These are phyloP conservation scores for Carlito syrichta DNA, from an alignment of 2,113 vertebrate genomes.

Conservation along the genomic window DNA sequence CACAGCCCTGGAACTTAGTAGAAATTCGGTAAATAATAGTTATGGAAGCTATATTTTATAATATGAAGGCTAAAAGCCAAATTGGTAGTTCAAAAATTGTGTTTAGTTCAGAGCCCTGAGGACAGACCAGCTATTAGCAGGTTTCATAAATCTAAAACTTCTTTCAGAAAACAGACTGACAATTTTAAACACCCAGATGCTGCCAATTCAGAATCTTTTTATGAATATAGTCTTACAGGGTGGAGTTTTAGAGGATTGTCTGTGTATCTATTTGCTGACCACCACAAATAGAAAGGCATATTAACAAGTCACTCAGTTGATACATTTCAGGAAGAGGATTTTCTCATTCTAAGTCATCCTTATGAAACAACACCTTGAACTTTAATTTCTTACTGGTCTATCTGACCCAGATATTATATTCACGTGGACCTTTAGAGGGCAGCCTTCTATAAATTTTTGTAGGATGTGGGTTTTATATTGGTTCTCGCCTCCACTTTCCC, in stretches of 20 bases:
- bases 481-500: background rate
- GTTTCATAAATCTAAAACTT: background rate
- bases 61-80: background rate
- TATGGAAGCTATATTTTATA: background rate
- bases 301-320: background rate
- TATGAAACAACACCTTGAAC: background rate
- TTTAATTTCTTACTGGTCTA: no score
- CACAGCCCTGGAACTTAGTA: background rate
- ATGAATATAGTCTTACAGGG: background rate
- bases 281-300: background rate
- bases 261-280: background rate
- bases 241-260: background rate
- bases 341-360: background rate
- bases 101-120: background rate
- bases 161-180: background rate
- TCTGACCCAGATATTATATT: background rate
- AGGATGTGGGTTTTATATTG: background rate
- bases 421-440: background rate
- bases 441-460: background rate
- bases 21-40: background rate
- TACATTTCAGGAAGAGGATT: background rate
- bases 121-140: background rate
- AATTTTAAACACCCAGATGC: background rate
- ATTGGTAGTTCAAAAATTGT: background rate
- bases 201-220: background rate